These are phyloP conservation scores for Carassius carassius DNA, from an alignment of 2,113 vertebrate species.

Conservation along the genomic window DNA sequence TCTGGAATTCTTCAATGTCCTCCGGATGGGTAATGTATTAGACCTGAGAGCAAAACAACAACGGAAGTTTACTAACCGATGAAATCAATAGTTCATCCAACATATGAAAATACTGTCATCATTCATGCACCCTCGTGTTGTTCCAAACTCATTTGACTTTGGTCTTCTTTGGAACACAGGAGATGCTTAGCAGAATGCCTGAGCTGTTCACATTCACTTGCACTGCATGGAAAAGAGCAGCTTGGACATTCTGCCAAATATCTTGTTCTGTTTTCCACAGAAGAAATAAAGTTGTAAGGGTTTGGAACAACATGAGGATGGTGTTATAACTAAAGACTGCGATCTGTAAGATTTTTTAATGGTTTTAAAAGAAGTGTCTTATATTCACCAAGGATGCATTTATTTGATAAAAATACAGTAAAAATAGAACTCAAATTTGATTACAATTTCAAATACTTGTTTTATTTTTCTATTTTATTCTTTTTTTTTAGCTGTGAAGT, in stretches of 20 bases:
- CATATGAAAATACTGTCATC: background rate
- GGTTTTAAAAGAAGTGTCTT: background rate
- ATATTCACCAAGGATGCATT: too few species aligned
- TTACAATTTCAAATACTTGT: too few species aligned
- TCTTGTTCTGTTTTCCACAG: background rate
- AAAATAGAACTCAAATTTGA: too few species aligned
- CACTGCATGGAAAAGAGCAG: background rate
- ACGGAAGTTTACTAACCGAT: background rate
- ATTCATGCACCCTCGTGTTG: background rate
- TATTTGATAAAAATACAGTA: background rate
- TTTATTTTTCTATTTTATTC: too few species aligned
- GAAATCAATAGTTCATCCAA: background rate
- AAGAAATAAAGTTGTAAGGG: background rate
- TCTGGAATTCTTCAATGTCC: conserved; percentile 92
- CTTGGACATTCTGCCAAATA: background rate
- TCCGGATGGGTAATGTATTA: conserved; percentile 88
- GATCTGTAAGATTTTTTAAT: background rate
- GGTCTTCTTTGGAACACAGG: background rate
- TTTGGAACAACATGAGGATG: background rate
- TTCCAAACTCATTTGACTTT: background rate
- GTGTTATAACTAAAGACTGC: background rate
- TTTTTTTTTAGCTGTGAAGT: too few species aligned
- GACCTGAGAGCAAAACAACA: conserved; percentile 72
- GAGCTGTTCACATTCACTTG: background rate
- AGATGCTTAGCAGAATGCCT: background rate